Conservation (phyloP, 2,113 vertebrate species). For the Paramormyrops kingsleyae region DNA sequence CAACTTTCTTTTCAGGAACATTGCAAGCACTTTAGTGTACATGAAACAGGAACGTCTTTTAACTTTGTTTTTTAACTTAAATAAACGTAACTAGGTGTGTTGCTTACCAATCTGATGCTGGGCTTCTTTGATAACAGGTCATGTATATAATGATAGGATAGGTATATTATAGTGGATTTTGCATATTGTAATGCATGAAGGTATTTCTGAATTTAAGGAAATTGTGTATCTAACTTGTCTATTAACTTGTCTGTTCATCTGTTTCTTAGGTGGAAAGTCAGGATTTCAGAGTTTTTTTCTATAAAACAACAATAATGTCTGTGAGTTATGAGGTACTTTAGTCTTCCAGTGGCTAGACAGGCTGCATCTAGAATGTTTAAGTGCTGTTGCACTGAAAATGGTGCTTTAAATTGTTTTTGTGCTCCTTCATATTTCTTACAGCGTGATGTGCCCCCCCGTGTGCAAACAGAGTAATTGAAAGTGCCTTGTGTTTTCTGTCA, state of each 20-base stretch:
- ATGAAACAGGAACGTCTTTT: background rate
- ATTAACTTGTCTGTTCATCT: background rate
- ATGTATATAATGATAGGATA: background rate
- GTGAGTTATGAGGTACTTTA: background rate
- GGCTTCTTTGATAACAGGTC: background rate
- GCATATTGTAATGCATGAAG: constrained; percentile 7
- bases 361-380: constrained; percentile 1
- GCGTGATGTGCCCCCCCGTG: background rate
- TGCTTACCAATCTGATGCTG: background rate
- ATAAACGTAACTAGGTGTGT: background rate
- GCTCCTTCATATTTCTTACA: background rate
- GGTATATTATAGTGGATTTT: background rate
- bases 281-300: background rate
- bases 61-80: background rate
- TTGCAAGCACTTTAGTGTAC: constrained; percentile 5
- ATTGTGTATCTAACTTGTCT: background rate
- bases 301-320: background rate
- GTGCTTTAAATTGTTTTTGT: background rate
- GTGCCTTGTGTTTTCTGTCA: background rate
- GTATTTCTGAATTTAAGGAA: background rate
- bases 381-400: background rate
- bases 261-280: background rate
- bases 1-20: background rate
- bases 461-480: background rate
- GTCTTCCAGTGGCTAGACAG: background rate